A percentile compares a stretch with the other conserved stretches of the same genome.
Evolutionary conservation across 2,797 vertebrate species (phyloP).

Genomic region (Gymnopithys bicolor): DNA sequence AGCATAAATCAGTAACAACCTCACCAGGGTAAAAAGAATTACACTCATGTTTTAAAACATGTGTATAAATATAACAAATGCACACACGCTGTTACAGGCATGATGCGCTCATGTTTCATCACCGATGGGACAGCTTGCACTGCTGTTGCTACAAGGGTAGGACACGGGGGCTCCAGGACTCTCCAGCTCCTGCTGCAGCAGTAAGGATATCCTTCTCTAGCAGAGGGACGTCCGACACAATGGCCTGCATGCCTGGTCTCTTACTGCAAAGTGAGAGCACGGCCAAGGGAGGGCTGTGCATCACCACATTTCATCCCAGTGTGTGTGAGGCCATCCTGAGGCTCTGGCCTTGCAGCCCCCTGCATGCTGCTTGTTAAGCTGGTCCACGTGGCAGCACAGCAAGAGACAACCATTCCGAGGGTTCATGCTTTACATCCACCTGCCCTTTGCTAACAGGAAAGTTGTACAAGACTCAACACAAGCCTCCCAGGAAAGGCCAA

Average conservation of each 20-base stretch:
- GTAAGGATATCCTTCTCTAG: neutral
- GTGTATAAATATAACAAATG: neutral
- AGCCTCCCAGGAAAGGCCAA: neutral
- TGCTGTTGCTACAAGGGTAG: neutral
- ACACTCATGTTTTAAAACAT: rapidly evolving
- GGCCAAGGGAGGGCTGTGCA: neutral
- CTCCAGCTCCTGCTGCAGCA: too few relatives aligned
- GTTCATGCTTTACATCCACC: neutral
- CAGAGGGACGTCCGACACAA: rapidly evolving
- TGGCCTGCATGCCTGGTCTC: neutral
- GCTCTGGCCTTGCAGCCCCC: neutral
- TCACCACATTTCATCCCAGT: neutral
- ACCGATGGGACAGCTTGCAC: rapidly evolving
- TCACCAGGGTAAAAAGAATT: neutral
- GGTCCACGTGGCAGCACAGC: rapidly evolving
- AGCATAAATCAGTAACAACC: neutral
- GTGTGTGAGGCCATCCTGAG: neutral
- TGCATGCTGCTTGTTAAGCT: neutral
- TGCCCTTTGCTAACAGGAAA: neutral
- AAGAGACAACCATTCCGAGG: neutral
- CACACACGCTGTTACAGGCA: neutral
- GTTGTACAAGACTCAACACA: neutral
- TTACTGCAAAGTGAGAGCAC: rapidly evolving
- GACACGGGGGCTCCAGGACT: neutral
- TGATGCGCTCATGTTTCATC: neutral